Evolutionary conservation across 2,888 invertebrate species (phyloP).

Genomic region (Cephus pulcher): DNA sequence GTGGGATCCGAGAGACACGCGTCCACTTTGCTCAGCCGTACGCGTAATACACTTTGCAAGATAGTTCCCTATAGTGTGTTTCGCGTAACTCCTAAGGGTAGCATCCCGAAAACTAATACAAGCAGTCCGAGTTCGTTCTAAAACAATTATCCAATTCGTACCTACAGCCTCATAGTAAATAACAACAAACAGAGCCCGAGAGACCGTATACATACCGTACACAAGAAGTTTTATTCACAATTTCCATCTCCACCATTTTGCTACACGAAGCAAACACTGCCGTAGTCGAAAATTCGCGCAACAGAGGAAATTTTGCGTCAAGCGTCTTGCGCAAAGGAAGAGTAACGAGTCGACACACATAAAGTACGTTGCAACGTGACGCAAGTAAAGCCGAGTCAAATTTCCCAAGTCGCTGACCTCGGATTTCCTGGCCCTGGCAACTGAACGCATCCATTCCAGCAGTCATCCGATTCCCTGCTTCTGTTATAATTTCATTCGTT

Average conservation of each 20-base stretch:
- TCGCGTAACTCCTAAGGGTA: background rate
- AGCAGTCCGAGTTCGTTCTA: background rate
- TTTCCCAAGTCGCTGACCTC: conserved; percentile 28
- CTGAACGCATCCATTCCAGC: background rate
- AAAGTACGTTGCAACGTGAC: background rate
- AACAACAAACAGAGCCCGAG: no score
- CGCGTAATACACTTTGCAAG: background rate
- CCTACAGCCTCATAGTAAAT: no score
- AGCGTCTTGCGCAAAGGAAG: background rate
- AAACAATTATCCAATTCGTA: background rate
- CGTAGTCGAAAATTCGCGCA: background rate
- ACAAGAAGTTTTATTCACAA: no score
- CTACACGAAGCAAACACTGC: background rate
- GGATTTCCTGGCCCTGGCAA: conserved; percentile 20
- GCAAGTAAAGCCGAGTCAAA: conserved; percentile 10
- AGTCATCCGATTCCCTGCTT: background rate
- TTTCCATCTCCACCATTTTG: background rate
- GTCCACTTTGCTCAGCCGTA: background rate
- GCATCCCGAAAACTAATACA: background rate
- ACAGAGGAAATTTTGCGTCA: background rate
- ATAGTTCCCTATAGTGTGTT: background rate
- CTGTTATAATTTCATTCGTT: background rate
- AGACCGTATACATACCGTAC: no score
- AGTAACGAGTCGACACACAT: background rate
- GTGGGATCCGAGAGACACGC: background rate